A percentile compares a stretch with the other conserved stretches of the same genome.
Evolutionary conservation across 2,797 vertebrate genomes (phyloP).

Genomic region (Falco peregrinus): DNA sequence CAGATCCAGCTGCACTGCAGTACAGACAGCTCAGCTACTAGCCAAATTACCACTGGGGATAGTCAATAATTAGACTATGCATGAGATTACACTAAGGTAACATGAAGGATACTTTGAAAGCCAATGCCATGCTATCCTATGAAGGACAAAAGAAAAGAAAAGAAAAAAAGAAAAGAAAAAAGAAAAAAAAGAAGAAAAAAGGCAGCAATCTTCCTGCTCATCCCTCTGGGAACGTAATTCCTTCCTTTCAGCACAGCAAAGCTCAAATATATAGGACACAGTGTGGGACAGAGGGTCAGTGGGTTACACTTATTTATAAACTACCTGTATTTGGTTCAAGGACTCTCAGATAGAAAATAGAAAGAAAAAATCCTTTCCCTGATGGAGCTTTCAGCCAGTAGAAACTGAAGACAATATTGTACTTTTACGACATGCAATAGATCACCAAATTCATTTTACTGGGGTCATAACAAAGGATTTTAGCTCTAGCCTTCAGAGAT

Average conservation of each 20-base stretch:
- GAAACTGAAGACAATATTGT: constrained; percentile 12
- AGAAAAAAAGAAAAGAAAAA: background rate
- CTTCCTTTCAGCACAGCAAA: constrained; percentile 34
- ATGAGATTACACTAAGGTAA: constrained; percentile 6
- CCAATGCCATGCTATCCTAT: background rate
- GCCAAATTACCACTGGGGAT: background rate
- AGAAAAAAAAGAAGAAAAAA: background rate
- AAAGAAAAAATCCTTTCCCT: constrained; percentile 13
- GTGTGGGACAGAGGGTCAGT: constrained; percentile 51
- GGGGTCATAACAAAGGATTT: constrained; percentile 34
- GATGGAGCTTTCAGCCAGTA: background rate
- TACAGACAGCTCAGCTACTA: background rate
- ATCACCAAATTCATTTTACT: constrained; percentile 54
- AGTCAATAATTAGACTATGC: constrained; percentile 47
- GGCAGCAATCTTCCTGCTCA: background rate
- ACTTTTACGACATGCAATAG: constrained; percentile 36
- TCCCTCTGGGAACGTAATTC: background rate
- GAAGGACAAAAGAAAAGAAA: background rate
- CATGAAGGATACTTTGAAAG: constrained; percentile 13
- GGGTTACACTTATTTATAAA: constrained; percentile 60
- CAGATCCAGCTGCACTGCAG: constrained; percentile 15
- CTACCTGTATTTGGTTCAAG: constrained; percentile 59
- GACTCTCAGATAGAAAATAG: constrained; percentile 31
- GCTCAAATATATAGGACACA: constrained; percentile 58
- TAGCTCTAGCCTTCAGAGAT: background rate